These are phyloP conservation scores for Mirza zaza DNA, from an alignment of 2,113 vertebrate genomes.

Conservation along the genomic window DNA sequence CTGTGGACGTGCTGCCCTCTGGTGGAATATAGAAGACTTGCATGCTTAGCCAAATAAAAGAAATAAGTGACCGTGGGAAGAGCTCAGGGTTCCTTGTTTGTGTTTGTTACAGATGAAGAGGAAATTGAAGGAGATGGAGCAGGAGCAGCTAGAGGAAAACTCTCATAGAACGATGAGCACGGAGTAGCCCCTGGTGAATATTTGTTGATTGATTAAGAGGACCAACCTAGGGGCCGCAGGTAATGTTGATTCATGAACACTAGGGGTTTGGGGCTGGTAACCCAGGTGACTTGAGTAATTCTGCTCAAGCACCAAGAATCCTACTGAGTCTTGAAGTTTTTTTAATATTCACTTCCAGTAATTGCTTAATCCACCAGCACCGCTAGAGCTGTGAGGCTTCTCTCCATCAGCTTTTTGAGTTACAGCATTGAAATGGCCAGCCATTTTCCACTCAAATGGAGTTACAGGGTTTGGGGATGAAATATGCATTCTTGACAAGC, in stretches of 20 bases:
- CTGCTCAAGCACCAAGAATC: background rate
- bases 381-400: background rate
- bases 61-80: background rate
- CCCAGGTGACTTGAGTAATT: background rate
- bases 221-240: background rate
- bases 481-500: background rate
- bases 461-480: background rate
- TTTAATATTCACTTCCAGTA: conserved; percentile 17
- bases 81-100: background rate
- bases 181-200: background rate
- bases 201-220: background rate
- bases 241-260: background rate
- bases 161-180: background rate
- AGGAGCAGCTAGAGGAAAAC: background rate
- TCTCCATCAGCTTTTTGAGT: background rate
- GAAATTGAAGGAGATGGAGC: background rate
- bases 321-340: background rate
- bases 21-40: background rate
- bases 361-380: background rate
- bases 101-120: background rate
- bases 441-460: background rate
- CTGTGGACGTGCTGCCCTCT: conserved; percentile 18
- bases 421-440: background rate
- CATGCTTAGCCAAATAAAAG: background rate
- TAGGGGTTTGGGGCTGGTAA: background rate